These are phyloP conservation scores for Thunnus maccoyii DNA, from an alignment of 2,113 vertebrate species.

Conservation along the genomic window DNA sequence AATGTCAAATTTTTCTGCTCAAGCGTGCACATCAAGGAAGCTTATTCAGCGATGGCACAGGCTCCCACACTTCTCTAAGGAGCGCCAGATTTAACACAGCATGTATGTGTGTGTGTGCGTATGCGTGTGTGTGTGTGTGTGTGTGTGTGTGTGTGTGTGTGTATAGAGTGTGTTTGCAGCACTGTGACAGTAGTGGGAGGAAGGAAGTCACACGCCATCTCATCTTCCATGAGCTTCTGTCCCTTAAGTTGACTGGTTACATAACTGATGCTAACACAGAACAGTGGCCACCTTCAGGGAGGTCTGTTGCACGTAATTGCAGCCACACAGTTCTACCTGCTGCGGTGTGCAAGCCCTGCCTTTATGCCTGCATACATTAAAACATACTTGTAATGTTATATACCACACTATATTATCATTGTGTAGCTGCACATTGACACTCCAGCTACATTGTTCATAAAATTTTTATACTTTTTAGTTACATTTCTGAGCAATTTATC, in stretches of 20 bases:
- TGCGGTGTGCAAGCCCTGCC: conserved; percentile 7
- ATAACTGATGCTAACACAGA: conserved; percentile 74
- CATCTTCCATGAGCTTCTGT: conserved; percentile 73
- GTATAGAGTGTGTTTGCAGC: conserved; percentile 48
- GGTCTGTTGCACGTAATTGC: conserved; percentile 42
- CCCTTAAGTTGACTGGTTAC: conserved; percentile 76
- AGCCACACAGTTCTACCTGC: conserved; percentile 53
- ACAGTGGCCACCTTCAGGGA: conserved; percentile 70
- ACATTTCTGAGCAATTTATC: no score
- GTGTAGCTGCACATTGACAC: background rate
- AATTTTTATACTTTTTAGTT: no score
- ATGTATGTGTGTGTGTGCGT: conserved; percentile 25
- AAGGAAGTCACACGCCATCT: conserved; percentile 78
- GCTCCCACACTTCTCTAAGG: conserved; percentile 57
- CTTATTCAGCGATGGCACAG: conserved; percentile 44
- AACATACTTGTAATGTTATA: background rate
- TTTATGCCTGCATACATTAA: background rate
- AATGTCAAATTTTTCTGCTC: conserved; percentile 44
- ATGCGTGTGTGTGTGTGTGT: conserved; percentile 29
- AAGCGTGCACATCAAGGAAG: conserved; percentile 20
- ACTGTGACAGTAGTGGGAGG: conserved; percentile 75
- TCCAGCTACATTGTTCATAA: no score
- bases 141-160: conserved; percentile 19
- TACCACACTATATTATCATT: background rate
- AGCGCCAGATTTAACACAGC: conserved; percentile 65